Evolutionary conservation across 2,797 vertebrate genomes (phyloP).

Genomic region (Clarias pachynema): DNA sequence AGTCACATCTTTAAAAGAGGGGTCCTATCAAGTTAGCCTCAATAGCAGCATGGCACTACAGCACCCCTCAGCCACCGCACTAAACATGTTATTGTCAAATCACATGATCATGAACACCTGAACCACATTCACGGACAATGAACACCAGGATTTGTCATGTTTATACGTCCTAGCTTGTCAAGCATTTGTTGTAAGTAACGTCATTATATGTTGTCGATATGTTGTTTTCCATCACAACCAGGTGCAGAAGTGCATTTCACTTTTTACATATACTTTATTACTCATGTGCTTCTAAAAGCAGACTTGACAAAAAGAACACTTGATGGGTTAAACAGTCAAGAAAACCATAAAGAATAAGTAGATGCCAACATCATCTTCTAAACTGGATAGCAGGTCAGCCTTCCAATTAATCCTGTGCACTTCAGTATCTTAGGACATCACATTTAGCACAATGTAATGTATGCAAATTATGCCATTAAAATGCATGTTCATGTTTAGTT

Average conservation of each 20-base stretch:
- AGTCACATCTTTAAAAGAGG: too few relatives aligned
- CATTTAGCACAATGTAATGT: conserved; percentile 72
- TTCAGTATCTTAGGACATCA: conserved; percentile 67
- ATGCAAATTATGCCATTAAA: conserved; percentile 79
- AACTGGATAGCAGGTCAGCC: conserved; percentile 55
- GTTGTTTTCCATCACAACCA: neutral
- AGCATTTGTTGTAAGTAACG: neutral
- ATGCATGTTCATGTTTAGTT: conserved; percentile 77
- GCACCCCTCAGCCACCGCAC: neutral
- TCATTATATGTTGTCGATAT: neutral
- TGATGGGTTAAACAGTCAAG: conserved; percentile 44
- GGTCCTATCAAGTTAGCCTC: neutral
- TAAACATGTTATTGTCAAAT: neutral
- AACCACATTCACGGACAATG: neutral
- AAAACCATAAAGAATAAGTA: conserved; percentile 49
- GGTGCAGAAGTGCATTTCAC: neutral
- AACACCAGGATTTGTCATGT: neutral
- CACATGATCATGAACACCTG: neutral
- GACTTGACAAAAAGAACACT: neutral
- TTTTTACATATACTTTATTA: neutral
- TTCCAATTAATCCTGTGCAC: conserved; percentile 55
- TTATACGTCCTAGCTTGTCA: neutral
- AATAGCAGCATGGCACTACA: neutral
- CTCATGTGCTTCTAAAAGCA: neutral
- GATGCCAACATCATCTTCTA: conserved; percentile 49